Percentiles rank a stretch among this genome's conserved stretches.
These are phyloP conservation scores for Ondatra zibethicus DNA, from an alignment of 2,113 vertebrate species.

Conservation along the genomic window DNA sequence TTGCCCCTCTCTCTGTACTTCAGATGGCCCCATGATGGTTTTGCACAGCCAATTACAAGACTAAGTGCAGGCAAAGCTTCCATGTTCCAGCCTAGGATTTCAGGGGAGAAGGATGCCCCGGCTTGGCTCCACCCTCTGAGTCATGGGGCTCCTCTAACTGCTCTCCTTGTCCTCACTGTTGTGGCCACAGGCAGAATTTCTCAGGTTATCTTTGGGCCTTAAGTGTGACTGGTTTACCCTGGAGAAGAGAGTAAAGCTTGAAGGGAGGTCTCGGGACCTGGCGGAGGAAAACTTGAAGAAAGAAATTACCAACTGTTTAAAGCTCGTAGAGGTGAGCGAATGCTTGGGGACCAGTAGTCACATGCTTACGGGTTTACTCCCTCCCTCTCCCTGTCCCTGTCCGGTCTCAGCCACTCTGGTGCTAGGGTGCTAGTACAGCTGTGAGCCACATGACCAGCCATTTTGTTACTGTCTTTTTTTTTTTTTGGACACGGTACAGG, in stretches of 20 bases:
- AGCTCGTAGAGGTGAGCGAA: slow-evolving; percentile 91
- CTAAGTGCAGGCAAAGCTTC: background rate
- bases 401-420: background rate
- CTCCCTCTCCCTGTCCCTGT: too few species aligned
- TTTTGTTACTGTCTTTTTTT: background rate
- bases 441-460: background rate
- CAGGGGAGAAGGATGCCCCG: background rate
- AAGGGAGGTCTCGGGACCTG: slow-evolving; percentile 95
- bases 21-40: background rate
- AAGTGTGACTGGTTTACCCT: slow-evolving; percentile 98
- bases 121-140: background rate
- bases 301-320: slow-evolving; percentile 94
- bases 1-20: background rate
- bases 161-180: background rate
- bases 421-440: background rate
- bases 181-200: slow-evolving; percentile 93
- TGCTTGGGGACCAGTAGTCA: rapidly evolving
- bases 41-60: background rate
- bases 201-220: slow-evolving; percentile 95
- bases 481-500: background rate
- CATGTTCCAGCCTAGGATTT: background rate
- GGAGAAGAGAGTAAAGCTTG: slow-evolving; percentile 95
- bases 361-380: too few species aligned
- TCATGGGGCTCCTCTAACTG: background rate
- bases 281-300: slow-evolving; percentile 96